phyloP scores from a whole-genome alignment of 2,797 vertebrate genomes.

The Meriones psammophilus region DNA sequence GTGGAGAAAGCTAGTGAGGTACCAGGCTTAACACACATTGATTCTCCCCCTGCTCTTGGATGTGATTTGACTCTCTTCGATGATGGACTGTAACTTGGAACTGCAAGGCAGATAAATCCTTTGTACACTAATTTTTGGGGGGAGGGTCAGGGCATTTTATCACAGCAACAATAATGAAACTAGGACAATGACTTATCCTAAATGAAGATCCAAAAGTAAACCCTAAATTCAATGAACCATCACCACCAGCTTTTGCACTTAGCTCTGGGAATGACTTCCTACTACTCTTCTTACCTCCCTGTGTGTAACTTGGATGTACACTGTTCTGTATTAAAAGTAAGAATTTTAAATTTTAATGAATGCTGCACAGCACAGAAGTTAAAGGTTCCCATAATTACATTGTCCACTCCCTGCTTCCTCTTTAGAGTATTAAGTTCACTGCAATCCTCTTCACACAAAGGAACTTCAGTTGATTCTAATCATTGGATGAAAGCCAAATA shows the following conservation, averaged over 20 bases:
- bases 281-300: neutral
- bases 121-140: neutral
- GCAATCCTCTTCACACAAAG: slow-evolving; percentile 33
- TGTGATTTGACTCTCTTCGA: neutral
- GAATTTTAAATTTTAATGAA: slow-evolving; percentile 68
- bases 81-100: neutral
- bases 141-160: neutral
- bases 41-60: neutral
- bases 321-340: slow-evolving; percentile 41
- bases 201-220: neutral
- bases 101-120: neutral
- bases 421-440: slow-evolving; percentile 1
- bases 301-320: neutral
- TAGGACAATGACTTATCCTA: neutral
- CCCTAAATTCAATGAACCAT: neutral
- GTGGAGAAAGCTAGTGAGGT: neutral
- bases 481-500: slow-evolving; percentile 55
- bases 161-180: neutral
- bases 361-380: neutral
- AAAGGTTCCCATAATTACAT: slow-evolving; percentile 54
- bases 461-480: slow-evolving; percentile 55
- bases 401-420: neutral
- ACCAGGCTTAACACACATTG: neutral
- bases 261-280: neutral
- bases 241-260: neutral